Base-by-base conservation (phyloP, 2,888 invertebrate genomes). In the Meteorus colon region DNA sequence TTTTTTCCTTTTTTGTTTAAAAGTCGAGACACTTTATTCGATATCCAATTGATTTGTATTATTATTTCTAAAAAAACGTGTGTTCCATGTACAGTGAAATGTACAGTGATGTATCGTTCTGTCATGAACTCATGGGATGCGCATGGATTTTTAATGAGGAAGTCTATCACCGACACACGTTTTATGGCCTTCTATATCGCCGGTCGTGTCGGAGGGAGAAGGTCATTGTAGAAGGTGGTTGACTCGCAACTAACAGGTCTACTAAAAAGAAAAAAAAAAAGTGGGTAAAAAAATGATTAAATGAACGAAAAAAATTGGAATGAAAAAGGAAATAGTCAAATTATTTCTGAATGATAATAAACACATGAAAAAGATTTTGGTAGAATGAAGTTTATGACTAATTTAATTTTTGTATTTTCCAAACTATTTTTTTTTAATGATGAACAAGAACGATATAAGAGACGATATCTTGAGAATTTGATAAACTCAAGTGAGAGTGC, bases 371-470 rank as follows among this genome's bases (percentile, higher is more conserved):
- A n/a, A 48, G n/a, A 16, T 48, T 3, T n/a, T n/a, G n/a, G n/a
- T n/a, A 4, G 48, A n/a, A n/a, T 48, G 16, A 48, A 48, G 3
- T 48, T 48, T 4, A 48, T n/a, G n/a, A 16, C 3, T 48, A 48
- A 48, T 48, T 48, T 48, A 4, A 2, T 48, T n/a, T n/a, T 48
- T 48, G 16, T 48, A 16, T 48, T 48, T 2, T 4, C 16, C 48
- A 48, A 48, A n/a, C n/a, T 48, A n/a, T n/a, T 48, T n/a, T 3
- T 48, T 4, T 63, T 63, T 34, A 34, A 31, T 63, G 5, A 34
- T 31, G 31, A 63, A 63, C 66, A 60, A 73, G 63, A 73, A 67
- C 55, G 71, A 67, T 72, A 55, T 74, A 77, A 67, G 51, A 51
- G 75, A 45, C 48, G 55, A 24, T 59, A 24, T 27, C 24, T 41